phyloP scores from a whole-genome alignment of 2,888 invertebrate species.

The Pristionchus entomophagus region DNA sequence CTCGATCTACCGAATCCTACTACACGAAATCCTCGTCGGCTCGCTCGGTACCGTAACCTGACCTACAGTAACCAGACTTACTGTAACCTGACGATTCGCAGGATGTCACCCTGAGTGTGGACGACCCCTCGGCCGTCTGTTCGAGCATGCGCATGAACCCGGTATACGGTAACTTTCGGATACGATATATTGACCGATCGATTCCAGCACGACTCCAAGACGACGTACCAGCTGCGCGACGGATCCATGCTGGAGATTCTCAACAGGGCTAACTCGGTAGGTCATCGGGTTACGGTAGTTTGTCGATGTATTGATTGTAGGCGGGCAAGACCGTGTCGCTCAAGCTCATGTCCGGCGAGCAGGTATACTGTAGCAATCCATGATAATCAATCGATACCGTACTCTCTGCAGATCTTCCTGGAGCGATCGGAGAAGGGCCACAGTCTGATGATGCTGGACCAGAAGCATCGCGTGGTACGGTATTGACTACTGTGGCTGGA shows the following conservation, averaged over 20 bases:
- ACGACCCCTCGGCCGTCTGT: background rate
- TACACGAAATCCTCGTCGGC: background rate
- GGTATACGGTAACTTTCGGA: background rate
- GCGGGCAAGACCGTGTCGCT: background rate
- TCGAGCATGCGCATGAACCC: constrained; percentile 1
- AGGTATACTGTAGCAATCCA: background rate
- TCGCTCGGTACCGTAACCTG: background rate
- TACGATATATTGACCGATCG: background rate
- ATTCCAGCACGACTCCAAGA: background rate
- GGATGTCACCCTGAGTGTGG: background rate
- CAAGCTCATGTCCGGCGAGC: background rate
- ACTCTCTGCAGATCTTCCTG: background rate
- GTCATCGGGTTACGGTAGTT: constrained; percentile 7
- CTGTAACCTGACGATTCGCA: too few relatives aligned
- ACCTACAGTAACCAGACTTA: background rate
- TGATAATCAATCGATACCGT: background rate
- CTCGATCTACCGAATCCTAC: background rate
- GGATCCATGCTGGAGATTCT: background rate
- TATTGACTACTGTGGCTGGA: background rate
- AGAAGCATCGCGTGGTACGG: background rate
- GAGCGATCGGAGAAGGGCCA: too few relatives aligned
- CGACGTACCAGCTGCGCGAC: background rate
- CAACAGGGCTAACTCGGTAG: background rate
- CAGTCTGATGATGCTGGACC: constrained; percentile 31
- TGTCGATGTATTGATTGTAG: background rate